phyloP scores from a whole-genome alignment of 2,888 invertebrate genomes.

The Helleia helle region DNA sequence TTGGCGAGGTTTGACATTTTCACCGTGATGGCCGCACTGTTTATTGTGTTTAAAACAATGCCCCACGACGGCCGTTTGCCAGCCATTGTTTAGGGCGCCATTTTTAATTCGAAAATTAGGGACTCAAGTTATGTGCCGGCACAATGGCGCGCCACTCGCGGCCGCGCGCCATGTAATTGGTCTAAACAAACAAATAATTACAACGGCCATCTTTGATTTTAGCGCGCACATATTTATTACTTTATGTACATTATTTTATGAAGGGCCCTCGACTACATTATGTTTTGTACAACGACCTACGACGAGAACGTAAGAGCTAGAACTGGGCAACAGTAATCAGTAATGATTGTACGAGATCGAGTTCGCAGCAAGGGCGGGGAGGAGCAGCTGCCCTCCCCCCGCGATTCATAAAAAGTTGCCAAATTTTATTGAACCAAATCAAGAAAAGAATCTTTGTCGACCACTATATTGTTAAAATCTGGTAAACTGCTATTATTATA shows the following conservation, averaged over 20 bases:
- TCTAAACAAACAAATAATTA: slow-evolving; percentile 1
- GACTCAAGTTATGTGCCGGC: slow-evolving; percentile 21
- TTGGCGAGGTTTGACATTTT: slow-evolving; percentile 57
- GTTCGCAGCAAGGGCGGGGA: too few species aligned
- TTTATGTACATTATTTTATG: not conserved
- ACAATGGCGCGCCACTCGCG: slow-evolving; percentile 9
- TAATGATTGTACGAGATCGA: too few species aligned
- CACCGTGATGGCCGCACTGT: slow-evolving; percentile 50
- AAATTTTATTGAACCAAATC: too few species aligned
- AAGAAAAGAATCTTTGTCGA: too few species aligned
- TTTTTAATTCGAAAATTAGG: slow-evolving; percentile 65
- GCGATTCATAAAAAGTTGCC: too few species aligned
- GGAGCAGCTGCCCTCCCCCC: too few species aligned
- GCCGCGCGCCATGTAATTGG: slow-evolving; percentile 1
- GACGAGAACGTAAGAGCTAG: too few species aligned
- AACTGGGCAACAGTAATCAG: too few species aligned
- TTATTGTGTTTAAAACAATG: slow-evolving; percentile 69
- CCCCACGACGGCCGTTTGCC: slow-evolving; percentile 47
- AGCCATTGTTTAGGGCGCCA: slow-evolving; percentile 59
- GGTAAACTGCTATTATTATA: too few species aligned
- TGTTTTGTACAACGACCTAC: too few species aligned
- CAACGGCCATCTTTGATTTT: slow-evolving; percentile 3
- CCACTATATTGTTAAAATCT: too few species aligned
- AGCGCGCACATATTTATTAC: not conserved
- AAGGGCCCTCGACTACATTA: too few species aligned